These are phyloP conservation scores for Anomalospiza imberbis DNA, from an alignment of 2,797 vertebrate species.

Conservation along the genomic window DNA sequence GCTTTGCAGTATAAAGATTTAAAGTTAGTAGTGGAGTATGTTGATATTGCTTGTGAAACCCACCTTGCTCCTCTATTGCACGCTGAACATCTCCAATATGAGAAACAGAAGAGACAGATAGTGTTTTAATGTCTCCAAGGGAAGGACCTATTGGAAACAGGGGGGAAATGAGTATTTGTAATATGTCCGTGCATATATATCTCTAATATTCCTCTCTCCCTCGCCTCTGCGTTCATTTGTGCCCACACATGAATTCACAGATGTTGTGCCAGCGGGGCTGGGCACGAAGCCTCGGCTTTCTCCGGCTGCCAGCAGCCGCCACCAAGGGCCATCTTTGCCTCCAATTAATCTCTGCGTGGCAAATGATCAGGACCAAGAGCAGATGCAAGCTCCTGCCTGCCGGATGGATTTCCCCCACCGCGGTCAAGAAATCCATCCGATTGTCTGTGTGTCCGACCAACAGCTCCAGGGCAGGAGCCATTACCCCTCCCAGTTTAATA, in stretches of 20 bases:
- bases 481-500: neutral
- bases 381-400: neutral
- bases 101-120: neutral
- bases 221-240: neutral
- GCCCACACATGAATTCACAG: neutral
- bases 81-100: accelerated
- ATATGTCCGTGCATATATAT: neutral
- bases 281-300: neutral
- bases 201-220: neutral
- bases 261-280: neutral
- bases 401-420: neutral
- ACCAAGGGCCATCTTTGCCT: neutral
- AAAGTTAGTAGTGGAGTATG: neutral
- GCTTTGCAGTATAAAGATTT: neutral
- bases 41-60: slow-evolving; percentile 6
- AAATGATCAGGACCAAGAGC: neutral
- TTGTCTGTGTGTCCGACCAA: neutral
- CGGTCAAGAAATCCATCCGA: neutral
- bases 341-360: neutral
- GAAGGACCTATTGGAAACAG: neutral
- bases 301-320: neutral
- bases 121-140: neutral
- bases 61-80: neutral
- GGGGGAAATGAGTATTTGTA: neutral
- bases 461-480: accelerated